phyloP scores from a whole-genome alignment of 2,797 vertebrate genomes.

The Enoplosus armatus region DNA sequence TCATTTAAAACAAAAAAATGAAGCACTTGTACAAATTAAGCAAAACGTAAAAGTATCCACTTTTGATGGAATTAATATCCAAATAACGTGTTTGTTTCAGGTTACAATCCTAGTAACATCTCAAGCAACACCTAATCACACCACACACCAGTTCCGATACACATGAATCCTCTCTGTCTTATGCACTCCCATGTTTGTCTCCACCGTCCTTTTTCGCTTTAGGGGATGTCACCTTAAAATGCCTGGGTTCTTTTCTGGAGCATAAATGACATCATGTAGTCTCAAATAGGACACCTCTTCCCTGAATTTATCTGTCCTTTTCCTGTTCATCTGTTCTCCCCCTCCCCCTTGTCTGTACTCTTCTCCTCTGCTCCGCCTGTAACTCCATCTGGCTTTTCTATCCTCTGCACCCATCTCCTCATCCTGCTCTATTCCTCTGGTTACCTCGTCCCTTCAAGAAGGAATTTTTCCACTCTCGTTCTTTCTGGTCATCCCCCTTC shows the following conservation, averaged over 20 bases:
- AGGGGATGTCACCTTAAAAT: not conserved
- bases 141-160: not conserved
- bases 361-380: slow-evolving; percentile 43
- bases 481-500: slow-evolving; percentile 1
- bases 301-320: slow-evolving; percentile 27
- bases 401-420: slow-evolving; percentile 23
- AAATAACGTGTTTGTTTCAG: not conserved
- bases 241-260: slow-evolving; percentile 31
- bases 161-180: not conserved
- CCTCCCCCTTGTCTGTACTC: slow-evolving; percentile 34
- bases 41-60: not conserved
- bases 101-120: not conserved
- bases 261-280: slow-evolving; percentile 34
- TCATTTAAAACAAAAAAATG: not conserved
- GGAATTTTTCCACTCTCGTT: not conserved
- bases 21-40: no score
- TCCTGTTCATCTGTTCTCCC: slow-evolving; percentile 28
- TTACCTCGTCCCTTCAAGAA: slow-evolving; percentile 9
- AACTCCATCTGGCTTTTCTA: slow-evolving; percentile 45
- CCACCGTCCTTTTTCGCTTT: not conserved
- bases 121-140: not conserved
- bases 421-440: slow-evolving; percentile 9
- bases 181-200: not conserved
- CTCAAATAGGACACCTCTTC: slow-evolving; percentile 40
- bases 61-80: not conserved